Conservation (phyloP, 2,888 invertebrate genomes). For the Odontocolon sp. region DNA sequence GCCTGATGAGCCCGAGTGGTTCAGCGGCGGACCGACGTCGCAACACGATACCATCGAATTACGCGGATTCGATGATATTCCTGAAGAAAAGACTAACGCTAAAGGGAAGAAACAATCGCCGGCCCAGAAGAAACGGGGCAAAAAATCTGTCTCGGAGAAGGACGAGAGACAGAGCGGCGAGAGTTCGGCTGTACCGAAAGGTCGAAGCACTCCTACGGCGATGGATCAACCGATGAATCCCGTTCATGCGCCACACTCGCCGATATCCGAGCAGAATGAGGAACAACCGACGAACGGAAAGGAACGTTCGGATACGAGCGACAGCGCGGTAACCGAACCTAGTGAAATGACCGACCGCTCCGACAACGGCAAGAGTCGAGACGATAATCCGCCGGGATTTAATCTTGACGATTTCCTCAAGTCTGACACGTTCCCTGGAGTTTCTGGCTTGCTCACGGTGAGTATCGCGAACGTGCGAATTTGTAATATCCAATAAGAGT, state of each 20-base stretch:
- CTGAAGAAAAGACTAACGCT: slow-evolving; percentile 78
- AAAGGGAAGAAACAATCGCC: slow-evolving; percentile 79
- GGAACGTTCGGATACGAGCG: slow-evolving; percentile 62
- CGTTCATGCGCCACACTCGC: slow-evolving; percentile 76
- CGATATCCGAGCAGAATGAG: slow-evolving; percentile 76
- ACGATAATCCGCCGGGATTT: slow-evolving; percentile 82
- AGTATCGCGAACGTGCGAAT: slow-evolving; percentile 74
- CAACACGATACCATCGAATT: slow-evolving; percentile 96
- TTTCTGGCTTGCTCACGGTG: slow-evolving; percentile 88
- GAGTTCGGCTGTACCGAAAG: slow-evolving; percentile 72
- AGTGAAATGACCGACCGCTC: slow-evolving; percentile 67
- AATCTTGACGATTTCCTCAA: slow-evolving; percentile 94
- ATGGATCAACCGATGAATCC: slow-evolving; percentile 74
- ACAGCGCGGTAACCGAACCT: slow-evolving; percentile 64
- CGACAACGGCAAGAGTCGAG: slow-evolving; percentile 66
- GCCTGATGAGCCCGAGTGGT: slow-evolving; percentile 95
- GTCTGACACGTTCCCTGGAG: slow-evolving; percentile 88
- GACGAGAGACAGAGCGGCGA: slow-evolving; percentile 68
- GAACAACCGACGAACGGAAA: slow-evolving; percentile 58
- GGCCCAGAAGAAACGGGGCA: slow-evolving; percentile 81
- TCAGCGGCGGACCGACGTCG: slow-evolving; percentile 93
- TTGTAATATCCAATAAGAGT: no score
- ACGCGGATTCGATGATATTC: slow-evolving; percentile 92
- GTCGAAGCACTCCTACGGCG: slow-evolving; percentile 79
- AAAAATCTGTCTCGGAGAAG: slow-evolving; percentile 79